Evolutionary conservation across 2,797 vertebrate genomes (phyloP).

Genomic region (Microchirus variegatus): DNA sequence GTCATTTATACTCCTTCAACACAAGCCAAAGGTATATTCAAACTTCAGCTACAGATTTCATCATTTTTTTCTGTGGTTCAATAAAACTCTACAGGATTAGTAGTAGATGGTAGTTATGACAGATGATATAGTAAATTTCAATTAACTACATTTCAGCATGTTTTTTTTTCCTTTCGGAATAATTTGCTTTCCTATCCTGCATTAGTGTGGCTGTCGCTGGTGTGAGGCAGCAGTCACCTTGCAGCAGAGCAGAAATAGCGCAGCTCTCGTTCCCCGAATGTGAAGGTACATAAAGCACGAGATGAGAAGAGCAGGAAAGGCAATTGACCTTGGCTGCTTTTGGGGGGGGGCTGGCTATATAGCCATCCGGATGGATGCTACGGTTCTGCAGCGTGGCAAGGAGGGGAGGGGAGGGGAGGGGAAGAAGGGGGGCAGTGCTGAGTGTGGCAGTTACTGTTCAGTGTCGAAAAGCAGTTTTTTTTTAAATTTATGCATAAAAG

Average conservation of each 20-base stretch:
- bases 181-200: slow-evolving; percentile 2
- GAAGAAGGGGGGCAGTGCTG: slow-evolving; percentile 36
- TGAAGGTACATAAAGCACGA: slow-evolving; percentile 82
- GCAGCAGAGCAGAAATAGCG: slow-evolving; percentile 78
- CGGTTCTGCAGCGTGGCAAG: slow-evolving; percentile 54
- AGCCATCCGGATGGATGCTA: slow-evolving; percentile 58
- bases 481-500: slow-evolving; percentile 9
- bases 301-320: slow-evolving; percentile 77
- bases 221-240: slow-evolving; percentile 80
- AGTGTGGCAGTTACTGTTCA: slow-evolving; percentile 47
- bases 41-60: background rate
- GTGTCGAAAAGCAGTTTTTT: slow-evolving; percentile 8
- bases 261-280: slow-evolving; percentile 67
- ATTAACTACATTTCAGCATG: background rate
- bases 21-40: slow-evolving; percentile 1
- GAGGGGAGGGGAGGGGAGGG: slow-evolving; percentile 23
- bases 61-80: background rate
- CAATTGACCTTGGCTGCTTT: slow-evolving; percentile 83
- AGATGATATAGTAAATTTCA: background rate
- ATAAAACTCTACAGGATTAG: background rate
- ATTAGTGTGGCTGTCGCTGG: slow-evolving; percentile 38
- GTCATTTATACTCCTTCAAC: slow-evolving; percentile 7
- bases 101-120: background rate
- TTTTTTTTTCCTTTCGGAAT: background rate
- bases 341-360: slow-evolving; percentile 65